phyloP scores from a whole-genome alignment of 2,888 invertebrate genomes.

The Cabera pusaria region DNA sequence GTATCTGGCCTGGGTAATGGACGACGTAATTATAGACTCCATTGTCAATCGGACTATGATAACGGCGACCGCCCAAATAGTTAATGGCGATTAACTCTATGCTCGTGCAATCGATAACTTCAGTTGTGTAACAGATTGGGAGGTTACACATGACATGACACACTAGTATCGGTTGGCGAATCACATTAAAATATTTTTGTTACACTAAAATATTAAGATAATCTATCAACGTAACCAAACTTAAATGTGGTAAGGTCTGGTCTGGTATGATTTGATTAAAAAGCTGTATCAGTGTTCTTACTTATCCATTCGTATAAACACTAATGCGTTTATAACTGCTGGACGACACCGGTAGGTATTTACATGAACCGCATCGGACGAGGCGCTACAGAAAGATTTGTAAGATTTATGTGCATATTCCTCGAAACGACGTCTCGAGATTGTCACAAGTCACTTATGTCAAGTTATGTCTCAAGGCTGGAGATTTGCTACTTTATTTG shows the following conservation, averaged over 20 bases:
- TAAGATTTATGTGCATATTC: constrained; percentile 61
- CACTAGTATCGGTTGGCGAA: no score
- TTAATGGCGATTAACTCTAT: background rate
- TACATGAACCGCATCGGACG: constrained; percentile 32
- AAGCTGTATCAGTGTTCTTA: constrained; percentile 14
- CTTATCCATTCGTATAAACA: constrained; percentile 9
- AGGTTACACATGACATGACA: no score
- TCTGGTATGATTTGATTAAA: constrained; percentile 31
- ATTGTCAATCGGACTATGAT: constrained; percentile 9
- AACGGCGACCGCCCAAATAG: constrained; percentile 6
- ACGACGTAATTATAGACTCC: constrained; percentile 38
- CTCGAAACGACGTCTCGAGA: constrained; percentile 37
- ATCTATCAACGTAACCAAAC: no score
- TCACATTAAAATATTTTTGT: no score
- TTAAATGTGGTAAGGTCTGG: no score
- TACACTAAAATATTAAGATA: no score
- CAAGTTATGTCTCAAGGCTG: constrained; percentile 60
- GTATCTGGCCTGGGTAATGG: constrained; percentile 50
- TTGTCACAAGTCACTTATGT: no score
- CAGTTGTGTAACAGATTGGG: background rate
- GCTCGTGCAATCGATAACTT: background rate
- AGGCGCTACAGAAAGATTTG: constrained; percentile 51
- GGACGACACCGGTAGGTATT: constrained; percentile 37
- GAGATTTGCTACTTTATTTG: constrained; percentile 31
- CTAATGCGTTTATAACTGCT: constrained; percentile 34